Evolutionary conservation across 2,888 invertebrate genomes (phyloP).

Genomic region (Leptarthrus brevirostris): DNA sequence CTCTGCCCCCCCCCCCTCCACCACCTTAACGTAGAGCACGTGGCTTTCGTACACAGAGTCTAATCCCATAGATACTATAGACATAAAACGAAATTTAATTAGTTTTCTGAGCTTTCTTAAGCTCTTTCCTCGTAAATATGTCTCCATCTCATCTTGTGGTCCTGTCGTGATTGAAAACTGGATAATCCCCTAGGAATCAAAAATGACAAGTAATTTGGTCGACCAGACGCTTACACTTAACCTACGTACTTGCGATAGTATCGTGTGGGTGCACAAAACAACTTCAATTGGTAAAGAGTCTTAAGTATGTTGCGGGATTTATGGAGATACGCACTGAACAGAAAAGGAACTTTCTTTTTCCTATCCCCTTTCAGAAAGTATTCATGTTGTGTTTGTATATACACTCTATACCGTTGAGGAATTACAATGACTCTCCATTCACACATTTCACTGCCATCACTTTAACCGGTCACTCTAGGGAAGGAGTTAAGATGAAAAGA

Average conservation of each 20-base stretch:
- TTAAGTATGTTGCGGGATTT: background rate
- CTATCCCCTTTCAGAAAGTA: background rate
- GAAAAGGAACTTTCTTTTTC: background rate
- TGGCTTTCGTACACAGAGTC: no score
- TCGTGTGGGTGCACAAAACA: background rate
- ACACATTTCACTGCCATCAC: background rate
- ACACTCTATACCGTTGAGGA: background rate
- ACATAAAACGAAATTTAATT: no score
- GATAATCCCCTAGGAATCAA: background rate
- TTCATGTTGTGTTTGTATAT: background rate
- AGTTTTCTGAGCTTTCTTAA: no score
- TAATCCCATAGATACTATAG: no score
- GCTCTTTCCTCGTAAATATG: no score
- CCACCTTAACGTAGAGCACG: no score
- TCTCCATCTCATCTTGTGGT: no score
- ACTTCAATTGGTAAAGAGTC: slow-evolving; percentile 24
- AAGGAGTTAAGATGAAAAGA: slow-evolving; percentile 13
- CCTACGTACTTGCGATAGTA: background rate
- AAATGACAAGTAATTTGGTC: slow-evolving; percentile 2
- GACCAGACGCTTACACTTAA: slow-evolving; percentile 4
- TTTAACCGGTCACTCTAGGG: slow-evolving; percentile 2
- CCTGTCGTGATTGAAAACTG: slow-evolving; percentile 22
- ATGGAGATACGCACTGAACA: background rate
- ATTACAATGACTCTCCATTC: background rate
- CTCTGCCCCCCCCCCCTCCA: no score